Evolutionary conservation across 2,888 invertebrate species (phyloP), one percentile per base, ranked within the genome.

Genomic region (Xestia ashworthii): DNA sequence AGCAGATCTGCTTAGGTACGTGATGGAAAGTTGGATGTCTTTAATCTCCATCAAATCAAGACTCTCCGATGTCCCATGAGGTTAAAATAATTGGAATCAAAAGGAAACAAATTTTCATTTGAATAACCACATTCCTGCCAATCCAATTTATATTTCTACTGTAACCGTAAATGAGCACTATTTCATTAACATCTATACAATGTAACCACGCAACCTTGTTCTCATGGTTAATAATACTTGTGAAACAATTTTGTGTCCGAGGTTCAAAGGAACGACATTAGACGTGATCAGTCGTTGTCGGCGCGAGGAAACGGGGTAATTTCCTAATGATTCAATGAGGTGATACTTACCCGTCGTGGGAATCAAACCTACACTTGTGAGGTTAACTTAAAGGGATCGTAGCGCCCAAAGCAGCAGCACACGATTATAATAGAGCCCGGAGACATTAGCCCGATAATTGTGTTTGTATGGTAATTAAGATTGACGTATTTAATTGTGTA

Each of bases 271-370:
- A 91, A 87, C 89, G 90, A 91, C 92, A 92, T 94, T 94, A 94
- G 92, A 90, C 89, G 89, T 91, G 92, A 94, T 93, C 93, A 91
- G 90, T 88, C 87, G 91, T 86, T 89, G 89, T 89, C 89, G 90
- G 90, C 89, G 90, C 90, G 90, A 84, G 88, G 87, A 83, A 89
- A 89, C 86, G 78, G 91, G 90, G 92, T 93, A 94, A 95, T 94
- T 94, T 92, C 91, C 93, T 94, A 95, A 95, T 95, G 93, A 93
- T 91, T 92, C 92, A 91, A 93, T 91, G 93, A 93, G 90, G 93
- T 94, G 94, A 93, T 94, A 93, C 92, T 93, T 92, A 92, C 92
- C 91, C 89, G 91, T 90, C 93, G 94, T 95, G 95, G 93, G 94
- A 95, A 95, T 91, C 89, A 88, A 92, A 91, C 89, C 89, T 89